Base-by-base conservation (phyloP, 2,113 vertebrate species). In the Gasterosteus nipponicus region DNA sequence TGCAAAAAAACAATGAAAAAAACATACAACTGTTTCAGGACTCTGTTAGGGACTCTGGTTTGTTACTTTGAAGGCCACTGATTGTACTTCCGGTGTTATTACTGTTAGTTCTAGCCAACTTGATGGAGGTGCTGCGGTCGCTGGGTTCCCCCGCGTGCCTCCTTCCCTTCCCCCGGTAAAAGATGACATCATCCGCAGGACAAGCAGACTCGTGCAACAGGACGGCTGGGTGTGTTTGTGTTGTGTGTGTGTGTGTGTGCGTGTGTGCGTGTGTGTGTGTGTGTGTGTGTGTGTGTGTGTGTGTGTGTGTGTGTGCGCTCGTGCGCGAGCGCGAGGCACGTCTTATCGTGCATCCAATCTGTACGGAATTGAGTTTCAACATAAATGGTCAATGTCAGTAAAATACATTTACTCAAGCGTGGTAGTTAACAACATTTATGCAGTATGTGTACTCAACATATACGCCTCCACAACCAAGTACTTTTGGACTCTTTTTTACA, bases 111-210 rank as follows among this genome's bases (percentile, higher is more conserved):
- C 6, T 60, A 0, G 4, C 22, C 41, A 62, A 16, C 54, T 86
- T 87, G 73, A 74, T 0, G 10, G 19, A 5, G 33, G 31, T 76
- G 73, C 69, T 82, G 87, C 88, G 65, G 80, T 82, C 75, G 68
- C 81, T 74, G 47, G 75, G 83, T 75, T 77, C 81, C 68, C 77
- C 65, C 70, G 54, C 75, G 84, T 78, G 81, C 81, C 90, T 73
- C 85, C 89, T 64, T 77, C 77, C 42, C 41, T 82, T 7, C 33
- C 66, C 44, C 47, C 66, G 71, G 81, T 82, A 74, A 83, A 82
- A 80, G 84, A 92, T 92, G 91, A 93, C 92, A 90, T 93, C 89
- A 93, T 92, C 81, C 46, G 66, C 81, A 89, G 76, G 85, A 81
- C 77, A 71, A 60, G 68, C 57, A 19, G 56, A 79, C 67, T 79